Base-by-base conservation (phyloP, 2,797 vertebrate genomes). In the Scomberomorus guttatus region DNA sequence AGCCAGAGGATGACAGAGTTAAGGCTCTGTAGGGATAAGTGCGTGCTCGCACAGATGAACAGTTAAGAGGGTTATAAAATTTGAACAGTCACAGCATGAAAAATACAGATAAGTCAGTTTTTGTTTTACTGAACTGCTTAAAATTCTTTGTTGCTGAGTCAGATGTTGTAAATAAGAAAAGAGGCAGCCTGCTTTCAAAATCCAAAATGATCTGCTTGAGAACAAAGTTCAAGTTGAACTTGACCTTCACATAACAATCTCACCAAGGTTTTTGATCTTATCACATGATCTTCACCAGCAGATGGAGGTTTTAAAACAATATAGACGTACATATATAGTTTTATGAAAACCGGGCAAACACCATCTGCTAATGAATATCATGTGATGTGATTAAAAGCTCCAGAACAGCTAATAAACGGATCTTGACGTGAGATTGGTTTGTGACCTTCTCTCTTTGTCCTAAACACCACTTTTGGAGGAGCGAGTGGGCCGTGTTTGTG, bases 1-100 rank as follows among this genome's bases (percentile, higher is more conserved):
- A 73, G 64, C 74, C 82, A 81, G 54, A 79, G 13, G 65, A 81
- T 77, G 78, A 82, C 72, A 50, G 34, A 60, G 48, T 77, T 64
- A n/a, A 64, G 57, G 58, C 57, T 76, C 79, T 74, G 69, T 20
- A n/a, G 11, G 20, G 62, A 42, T 51, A 62, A 76, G 51, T 58
- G 32, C 4, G 1, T 2, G 15, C 15, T 72, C 42, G 67, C 42
- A 46, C 54, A 69, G 57, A 82, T 52, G 44, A 62, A 56, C 65
- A 42, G 61, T 70, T 73, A 42, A 44, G 0, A 18, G 18, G 12
- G 34, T 56, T 37, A 1, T 44, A 25, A 71, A 70, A 62, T 22
- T 27, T 60, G 56, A 73, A 60, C 4, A 58, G 57, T 54, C 7
- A 18, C 50, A 24, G 12, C 20, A 29, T 39, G 6, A 72, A 58